Base-by-base conservation (phyloP, 2,888 invertebrate genomes). In the Lochmaea crataegi region DNA sequence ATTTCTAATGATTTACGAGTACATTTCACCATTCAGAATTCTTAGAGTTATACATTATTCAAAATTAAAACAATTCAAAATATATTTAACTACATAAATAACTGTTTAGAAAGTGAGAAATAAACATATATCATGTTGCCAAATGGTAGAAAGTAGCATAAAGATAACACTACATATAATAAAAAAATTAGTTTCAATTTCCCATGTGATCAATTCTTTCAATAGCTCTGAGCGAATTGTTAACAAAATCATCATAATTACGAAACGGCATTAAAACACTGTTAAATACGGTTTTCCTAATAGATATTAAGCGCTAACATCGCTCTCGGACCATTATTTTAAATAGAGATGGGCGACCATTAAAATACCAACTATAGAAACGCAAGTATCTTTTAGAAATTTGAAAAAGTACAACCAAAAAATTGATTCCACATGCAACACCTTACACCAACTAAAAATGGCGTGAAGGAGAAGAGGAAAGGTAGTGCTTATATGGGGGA, bases 181-280 rank as follows among this genome's bases (percentile, higher is more conserved):
- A 48, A 60, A 41, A 38, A 38, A 38, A 38, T 38, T 38, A 38
- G 32, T 42, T 42, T 42, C 42, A 41, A 63, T 63, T 41, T 63
- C 42, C 61, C 61, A 42, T 41, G 42, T 18, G 53, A 18, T 16
- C 16, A 42, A 63, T 45, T 42, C 42, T 41, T 16, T 16, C 18
- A 18, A 63, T 63, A 41, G 42, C 61, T 63, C 41, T 63, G 61
- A 63, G 61, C 42, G 61, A 18, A 63, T 63, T 63, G 61, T 42
- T 42, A 63, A 63, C 42, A 38, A n/a, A 63, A 63, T 63, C 18
- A 63, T 42, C 61, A 42, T 63, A 41, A 63, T 63, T 63, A 63
- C 18, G 61, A 63, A 63, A 63, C 61, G 32, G 61, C 61, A 38
- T 32, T 38, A 61, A 61, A 60, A 57, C 6, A 61, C 61, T 61